These are phyloP conservation scores for Drosophila bifasciata DNA, from an alignment of 1,140 invertebrate species.

Conservation along the genomic window DNA sequence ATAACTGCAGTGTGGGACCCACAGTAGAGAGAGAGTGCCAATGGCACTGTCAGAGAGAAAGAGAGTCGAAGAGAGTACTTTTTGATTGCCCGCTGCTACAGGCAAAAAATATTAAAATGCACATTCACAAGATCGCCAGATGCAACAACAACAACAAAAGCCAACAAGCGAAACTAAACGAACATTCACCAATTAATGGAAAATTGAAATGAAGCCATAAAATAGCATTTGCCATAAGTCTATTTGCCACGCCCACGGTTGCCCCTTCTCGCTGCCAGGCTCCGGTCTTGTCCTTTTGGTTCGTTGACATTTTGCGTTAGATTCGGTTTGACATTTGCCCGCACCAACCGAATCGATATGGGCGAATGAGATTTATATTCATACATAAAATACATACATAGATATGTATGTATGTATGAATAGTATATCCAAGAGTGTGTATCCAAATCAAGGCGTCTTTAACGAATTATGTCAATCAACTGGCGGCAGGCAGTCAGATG, in stretches of 20 bases:
- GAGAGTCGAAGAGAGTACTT: constrained; percentile 20
- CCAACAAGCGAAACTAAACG: no score
- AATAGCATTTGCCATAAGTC: constrained; percentile 35
- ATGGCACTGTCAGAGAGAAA: neutral
- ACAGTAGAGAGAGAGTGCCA: no score
- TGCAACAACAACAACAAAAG: constrained; percentile 16
- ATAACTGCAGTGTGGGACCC: no score
- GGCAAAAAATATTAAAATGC: constrained; percentile 55
- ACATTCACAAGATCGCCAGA: constrained; percentile 26
- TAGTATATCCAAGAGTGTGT: constrained; percentile 4
- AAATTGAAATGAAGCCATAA: constrained; percentile 78
- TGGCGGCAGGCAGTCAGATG: constrained; percentile 27
- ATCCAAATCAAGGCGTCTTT: constrained; percentile 25
- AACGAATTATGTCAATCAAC: constrained; percentile 51
- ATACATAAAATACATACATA: no score
- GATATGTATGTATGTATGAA: no score
- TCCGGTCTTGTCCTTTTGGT: constrained; percentile 8
- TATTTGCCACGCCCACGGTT: constrained; percentile 15
- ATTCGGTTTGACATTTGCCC: constrained; percentile 37
- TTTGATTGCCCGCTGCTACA: constrained; percentile 37
- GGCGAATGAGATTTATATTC: constrained; percentile 1
- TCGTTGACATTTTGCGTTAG: constrained; percentile 57
- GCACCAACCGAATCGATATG: constrained; percentile 25
- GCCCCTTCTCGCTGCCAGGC: constrained; percentile 9
- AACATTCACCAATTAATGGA: constrained; percentile 64